Evolutionary conservation across 2,113 vertebrate species (phyloP).

Genomic region (Aphyosemion australe): DNA sequence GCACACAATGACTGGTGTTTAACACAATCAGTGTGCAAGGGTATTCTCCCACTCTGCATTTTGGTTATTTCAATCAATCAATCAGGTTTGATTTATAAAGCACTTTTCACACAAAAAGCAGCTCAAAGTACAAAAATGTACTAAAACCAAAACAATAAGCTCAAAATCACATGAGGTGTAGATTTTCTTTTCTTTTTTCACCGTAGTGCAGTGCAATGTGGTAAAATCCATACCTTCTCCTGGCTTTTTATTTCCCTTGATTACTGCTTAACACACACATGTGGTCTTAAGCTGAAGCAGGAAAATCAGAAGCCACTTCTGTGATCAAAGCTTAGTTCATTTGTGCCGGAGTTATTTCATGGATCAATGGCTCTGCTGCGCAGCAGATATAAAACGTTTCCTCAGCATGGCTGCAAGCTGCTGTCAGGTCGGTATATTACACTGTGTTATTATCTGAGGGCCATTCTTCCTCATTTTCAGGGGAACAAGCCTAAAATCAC

Average conservation of each 20-base stretch:
- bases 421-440: slow-evolving; percentile 47
- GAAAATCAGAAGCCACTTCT: slow-evolving; percentile 33
- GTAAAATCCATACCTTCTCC: not conserved
- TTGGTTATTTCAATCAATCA: not conserved
- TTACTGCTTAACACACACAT: slow-evolving; percentile 6
- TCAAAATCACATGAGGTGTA: not conserved
- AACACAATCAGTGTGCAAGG: not conserved
- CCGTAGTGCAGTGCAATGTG: slow-evolving; percentile 3
- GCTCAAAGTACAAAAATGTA: no score
- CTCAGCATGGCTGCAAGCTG: slow-evolving; percentile 31
- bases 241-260: slow-evolving; percentile 6
- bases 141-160: slow-evolving; percentile 3
- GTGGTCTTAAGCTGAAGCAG: slow-evolving; percentile 23
- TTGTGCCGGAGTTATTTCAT: slow-evolving; percentile 60
- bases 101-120: no score
- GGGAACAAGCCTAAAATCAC: slow-evolving; percentile 23
- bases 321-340: slow-evolving; percentile 53
- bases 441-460: slow-evolving; percentile 36
- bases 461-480: slow-evolving; percentile 35
- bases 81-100: no score
- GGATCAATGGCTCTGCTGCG: slow-evolving; percentile 35
- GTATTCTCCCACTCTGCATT: slow-evolving; percentile 9
- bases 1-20: slow-evolving; percentile 22
- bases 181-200: slow-evolving; percentile 1
- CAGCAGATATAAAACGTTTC: slow-evolving; percentile 42